Base-by-base conservation (phyloP, 2,888 invertebrate genomes). In the Protophormia terraenovae region DNA sequence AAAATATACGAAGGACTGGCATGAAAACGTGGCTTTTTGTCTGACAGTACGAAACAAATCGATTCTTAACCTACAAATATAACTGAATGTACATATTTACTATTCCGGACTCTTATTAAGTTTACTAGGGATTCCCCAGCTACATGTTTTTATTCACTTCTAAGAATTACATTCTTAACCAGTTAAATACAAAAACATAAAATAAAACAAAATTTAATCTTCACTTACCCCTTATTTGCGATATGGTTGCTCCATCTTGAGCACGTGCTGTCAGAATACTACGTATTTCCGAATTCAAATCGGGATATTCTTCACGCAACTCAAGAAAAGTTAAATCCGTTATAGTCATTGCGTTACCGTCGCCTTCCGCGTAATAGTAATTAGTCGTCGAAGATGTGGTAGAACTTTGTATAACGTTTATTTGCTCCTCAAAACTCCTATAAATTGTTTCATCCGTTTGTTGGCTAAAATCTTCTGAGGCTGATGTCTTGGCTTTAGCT, bases 181-280 rank as follows among this genome's bases (percentile, higher is more conserved):
- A n/a, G n/a, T n/a, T n/a, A n/a, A n/a, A n/a, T n/a, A n/a, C n/a
- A n/a, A n/a, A n/a, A n/a, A n/a, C n/a, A n/a, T n/a, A n/a, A n/a
- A n/a, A n/a, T n/a, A n/a, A n/a, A n/a, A n/a, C n/a, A n/a, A n/a
- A n/a, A n/a, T n/a, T n/a, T n/a, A 29, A 53, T 32, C 58, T 5
- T 53, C n/a, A 84, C 88, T 89, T 89, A 92, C 92, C 89, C 82
- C 89, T 89, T 71, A 92, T 91, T 72, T 90, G 89, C 77, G 90
- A 87, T 87, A 92, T 92, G 80, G 92, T 92, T 69, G 91, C 89
- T 19, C 92, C 92, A 78, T 90, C 89, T 85, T 91, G 90, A 83
- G 92, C 91, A 88, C 91, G 90, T 80, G 90, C 81, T 71, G 90
- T 87, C 71, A 92, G 87, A 86, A 92, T 92, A 75, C 89, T 89